phyloP scores from a whole-genome alignment of 2,797 vertebrate genomes.

The Hydrolagus colliei region DNA sequence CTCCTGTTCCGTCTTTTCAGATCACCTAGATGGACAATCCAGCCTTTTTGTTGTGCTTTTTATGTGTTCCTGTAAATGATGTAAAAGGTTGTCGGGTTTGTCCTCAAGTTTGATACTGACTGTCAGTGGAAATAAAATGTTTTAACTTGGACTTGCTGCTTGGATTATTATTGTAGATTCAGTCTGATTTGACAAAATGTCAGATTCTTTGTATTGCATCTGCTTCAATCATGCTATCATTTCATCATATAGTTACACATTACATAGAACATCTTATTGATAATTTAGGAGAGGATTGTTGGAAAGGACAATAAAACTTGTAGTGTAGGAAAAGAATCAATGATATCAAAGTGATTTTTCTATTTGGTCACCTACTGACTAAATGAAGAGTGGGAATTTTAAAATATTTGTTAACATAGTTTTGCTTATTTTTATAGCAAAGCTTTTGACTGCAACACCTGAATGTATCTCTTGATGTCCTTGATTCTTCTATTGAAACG shows the following conservation, averaged over 20 bases:
- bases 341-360: background rate
- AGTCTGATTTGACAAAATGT: background rate
- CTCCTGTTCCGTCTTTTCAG: too few species aligned
- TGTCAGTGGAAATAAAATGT: slow-evolving; percentile 5
- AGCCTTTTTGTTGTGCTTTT: slow-evolving; percentile 2
- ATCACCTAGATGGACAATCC: background rate
- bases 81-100: slow-evolving; percentile 12
- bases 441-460: background rate
- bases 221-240: background rate
- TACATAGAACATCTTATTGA: background rate
- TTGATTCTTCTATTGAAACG: background rate
- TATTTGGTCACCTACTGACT: background rate
- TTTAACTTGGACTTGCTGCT: background rate
- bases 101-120: slow-evolving; percentile 18
- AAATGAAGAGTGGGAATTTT: background rate
- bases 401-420: background rate
- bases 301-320: background rate
- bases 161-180: slow-evolving; percentile 7
- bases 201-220: background rate
- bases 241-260: background rate
- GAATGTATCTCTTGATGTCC: background rate
- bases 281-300: too few species aligned
- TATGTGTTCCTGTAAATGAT: slow-evolving; percentile 25
- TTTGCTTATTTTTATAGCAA: too few species aligned
- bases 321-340: background rate